These are phyloP conservation scores for Pogonophryne albipinna DNA, from an alignment of 2,797 vertebrate genomes.

Conservation along the genomic window DNA sequence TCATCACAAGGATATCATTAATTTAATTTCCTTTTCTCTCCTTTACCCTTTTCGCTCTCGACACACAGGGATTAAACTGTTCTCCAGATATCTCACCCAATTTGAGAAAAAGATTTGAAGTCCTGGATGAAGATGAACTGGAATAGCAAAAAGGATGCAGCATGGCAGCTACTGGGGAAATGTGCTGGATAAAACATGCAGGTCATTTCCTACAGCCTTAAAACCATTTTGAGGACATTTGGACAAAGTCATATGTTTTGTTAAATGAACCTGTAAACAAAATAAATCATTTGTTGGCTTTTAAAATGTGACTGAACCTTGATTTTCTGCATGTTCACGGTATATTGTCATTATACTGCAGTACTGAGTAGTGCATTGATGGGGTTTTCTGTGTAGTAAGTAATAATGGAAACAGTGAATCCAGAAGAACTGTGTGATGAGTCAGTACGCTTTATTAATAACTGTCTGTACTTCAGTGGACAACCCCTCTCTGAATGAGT, in stretches of 20 bases:
- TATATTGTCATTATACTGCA: not conserved
- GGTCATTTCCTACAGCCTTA: not conserved
- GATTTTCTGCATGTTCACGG: not conserved
- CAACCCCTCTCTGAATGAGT: not conserved
- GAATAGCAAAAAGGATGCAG: not conserved
- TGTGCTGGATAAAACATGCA: not conserved
- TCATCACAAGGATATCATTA: not conserved
- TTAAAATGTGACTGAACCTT: not conserved
- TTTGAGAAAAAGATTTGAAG: not conserved
- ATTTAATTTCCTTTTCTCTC: not conserved
- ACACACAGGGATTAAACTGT: not conserved
- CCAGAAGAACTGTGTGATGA: not conserved
- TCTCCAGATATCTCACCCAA: fast-evolving
- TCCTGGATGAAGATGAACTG: conserved; percentile 7
- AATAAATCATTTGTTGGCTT: not conserved
- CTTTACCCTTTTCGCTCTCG: not conserved
- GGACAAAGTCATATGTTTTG: not conserved
- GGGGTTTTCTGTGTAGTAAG: not conserved
- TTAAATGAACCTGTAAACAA: not conserved
- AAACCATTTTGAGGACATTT: too few relatives aligned
- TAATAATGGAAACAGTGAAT: not conserved
- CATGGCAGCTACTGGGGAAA: too few relatives aligned
- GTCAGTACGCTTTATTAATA: not conserved
- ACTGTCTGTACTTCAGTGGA: conserved; percentile 2
- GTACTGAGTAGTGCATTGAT: not conserved